Evolutionary conservation across 2,113 vertebrate species (phyloP).

Genomic region (Athene noctua): DNA sequence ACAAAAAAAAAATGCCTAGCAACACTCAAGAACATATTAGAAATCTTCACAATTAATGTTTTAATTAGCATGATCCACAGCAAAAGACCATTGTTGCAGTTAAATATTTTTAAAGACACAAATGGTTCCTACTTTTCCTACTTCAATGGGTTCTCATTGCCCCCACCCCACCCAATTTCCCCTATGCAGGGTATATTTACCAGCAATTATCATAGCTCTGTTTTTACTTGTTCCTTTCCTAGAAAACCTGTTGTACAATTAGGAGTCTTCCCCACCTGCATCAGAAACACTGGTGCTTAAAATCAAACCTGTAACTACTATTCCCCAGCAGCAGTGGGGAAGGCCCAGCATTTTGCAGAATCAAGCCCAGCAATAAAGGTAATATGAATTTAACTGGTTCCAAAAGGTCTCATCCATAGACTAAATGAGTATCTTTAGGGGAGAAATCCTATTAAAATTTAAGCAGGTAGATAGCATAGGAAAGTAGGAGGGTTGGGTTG

Average conservation of each 20-base stretch:
- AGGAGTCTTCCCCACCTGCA: not conserved
- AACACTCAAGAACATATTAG: not conserved
- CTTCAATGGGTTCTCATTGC: not conserved
- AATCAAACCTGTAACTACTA: not conserved
- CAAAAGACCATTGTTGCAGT: not conserved
- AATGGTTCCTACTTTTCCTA: not conserved
- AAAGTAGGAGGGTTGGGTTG: not conserved
- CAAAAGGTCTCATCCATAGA: not conserved
- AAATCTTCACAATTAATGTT: not conserved
- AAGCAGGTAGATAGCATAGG: not conserved
- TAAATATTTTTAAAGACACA: not conserved
- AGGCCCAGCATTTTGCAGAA: not conserved
- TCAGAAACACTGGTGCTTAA: not conserved
- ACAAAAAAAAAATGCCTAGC: not conserved
- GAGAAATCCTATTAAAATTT: constrained; percentile 41
- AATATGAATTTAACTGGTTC: not conserved
- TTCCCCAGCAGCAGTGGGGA: not conserved
- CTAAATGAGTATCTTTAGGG: not conserved
- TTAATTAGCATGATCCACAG: constrained; percentile 15
- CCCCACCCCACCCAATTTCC: not conserved
- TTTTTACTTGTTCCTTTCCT: not conserved
- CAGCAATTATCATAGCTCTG: not conserved
- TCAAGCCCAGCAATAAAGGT: not conserved
- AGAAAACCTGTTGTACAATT: not conserved
- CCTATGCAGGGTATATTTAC: not conserved